Evolutionary conservation across 1,140 invertebrate species (phyloP).

Genomic region (Drosophila tsacasi): DNA sequence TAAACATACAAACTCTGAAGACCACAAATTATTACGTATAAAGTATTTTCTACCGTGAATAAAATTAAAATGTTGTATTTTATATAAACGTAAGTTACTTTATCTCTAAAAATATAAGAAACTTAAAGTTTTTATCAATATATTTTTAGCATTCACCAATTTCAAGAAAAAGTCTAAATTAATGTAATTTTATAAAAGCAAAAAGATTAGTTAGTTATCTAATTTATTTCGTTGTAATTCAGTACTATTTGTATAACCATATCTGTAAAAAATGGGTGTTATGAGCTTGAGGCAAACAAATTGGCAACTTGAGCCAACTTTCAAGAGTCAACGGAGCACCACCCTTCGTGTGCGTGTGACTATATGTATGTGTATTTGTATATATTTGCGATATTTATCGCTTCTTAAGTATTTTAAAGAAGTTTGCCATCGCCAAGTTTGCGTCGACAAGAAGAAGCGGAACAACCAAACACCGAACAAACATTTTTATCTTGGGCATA

Average conservation of each 20-base stretch:
- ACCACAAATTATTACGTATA: not conserved
- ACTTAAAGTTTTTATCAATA: no score
- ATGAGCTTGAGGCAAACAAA: constrained; percentile 55
- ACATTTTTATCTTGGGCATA: constrained; percentile 76
- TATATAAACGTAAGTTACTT: not conserved
- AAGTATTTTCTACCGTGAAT: not conserved
- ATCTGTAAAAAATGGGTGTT: not conserved
- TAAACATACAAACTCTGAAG: not conserved
- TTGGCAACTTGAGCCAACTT: constrained; percentile 75
- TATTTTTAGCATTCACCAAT: not conserved
- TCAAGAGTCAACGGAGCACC: constrained; percentile 63
- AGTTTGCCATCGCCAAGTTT: constrained; percentile 75
- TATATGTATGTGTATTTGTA: not conserved
- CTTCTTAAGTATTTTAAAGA: constrained; percentile 82
- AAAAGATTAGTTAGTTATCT: not conserved
- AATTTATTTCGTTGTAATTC: not conserved
- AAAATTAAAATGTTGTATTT: not conserved
- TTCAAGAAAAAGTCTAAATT: not conserved
- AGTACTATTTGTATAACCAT: not conserved
- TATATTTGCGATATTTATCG: constrained; percentile 73
- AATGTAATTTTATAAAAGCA: no score
- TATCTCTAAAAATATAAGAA: no score
- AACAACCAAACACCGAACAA: constrained; percentile 61
- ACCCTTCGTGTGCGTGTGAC: constrained; percentile 24
- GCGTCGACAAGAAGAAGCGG: constrained; percentile 38